Evolutionary conservation across 2,113 vertebrate genomes (phyloP).

Genomic region (Perca flavescens): DNA sequence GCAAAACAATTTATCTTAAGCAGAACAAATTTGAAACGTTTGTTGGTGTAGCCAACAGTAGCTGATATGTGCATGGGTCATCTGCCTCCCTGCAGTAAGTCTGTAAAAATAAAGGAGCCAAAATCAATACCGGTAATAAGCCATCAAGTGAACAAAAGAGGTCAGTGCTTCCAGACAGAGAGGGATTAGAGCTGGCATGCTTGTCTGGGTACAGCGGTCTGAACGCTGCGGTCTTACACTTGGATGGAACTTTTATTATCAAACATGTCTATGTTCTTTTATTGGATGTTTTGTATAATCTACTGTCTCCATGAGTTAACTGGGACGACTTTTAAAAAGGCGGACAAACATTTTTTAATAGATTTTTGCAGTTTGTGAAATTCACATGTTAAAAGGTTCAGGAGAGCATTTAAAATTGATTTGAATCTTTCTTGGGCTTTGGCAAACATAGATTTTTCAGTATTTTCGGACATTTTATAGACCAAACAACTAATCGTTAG

Average conservation of each 20-base stretch:
- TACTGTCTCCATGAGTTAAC: not conserved
- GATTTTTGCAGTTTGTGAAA: not conserved
- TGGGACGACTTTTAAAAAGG: not conserved
- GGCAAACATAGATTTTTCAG: too few species aligned
- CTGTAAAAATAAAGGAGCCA: constrained; percentile 63
- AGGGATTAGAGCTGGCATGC: constrained; percentile 61
- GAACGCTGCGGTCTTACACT: not conserved
- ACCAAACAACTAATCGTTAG: too few species aligned
- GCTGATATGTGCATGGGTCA: constrained; percentile 68
- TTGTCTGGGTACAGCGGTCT: constrained; percentile 35
- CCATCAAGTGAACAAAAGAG: constrained; percentile 75
- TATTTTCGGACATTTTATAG: too few species aligned
- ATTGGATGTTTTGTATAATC: not conserved
- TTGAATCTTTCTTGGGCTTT: not conserved
- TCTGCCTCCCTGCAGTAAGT: constrained; percentile 70
- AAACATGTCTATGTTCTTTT: constrained; percentile 5
- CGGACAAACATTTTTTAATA: too few species aligned
- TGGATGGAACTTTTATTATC: constrained; percentile 9
- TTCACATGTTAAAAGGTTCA: not conserved
- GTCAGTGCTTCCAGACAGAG: constrained; percentile 75
- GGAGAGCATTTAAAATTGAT: not conserved
- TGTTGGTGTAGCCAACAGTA: constrained; percentile 30
- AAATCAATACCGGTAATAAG: constrained; percentile 80
- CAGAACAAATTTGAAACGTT: not conserved
- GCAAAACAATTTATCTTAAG: not conserved